Percentiles rank a stretch among this genome's conserved stretches.
These are phyloP conservation scores for Hoplodrina ambigua DNA, from an alignment of 2,888 invertebrate genomes.

Conservation along the genomic window DNA sequence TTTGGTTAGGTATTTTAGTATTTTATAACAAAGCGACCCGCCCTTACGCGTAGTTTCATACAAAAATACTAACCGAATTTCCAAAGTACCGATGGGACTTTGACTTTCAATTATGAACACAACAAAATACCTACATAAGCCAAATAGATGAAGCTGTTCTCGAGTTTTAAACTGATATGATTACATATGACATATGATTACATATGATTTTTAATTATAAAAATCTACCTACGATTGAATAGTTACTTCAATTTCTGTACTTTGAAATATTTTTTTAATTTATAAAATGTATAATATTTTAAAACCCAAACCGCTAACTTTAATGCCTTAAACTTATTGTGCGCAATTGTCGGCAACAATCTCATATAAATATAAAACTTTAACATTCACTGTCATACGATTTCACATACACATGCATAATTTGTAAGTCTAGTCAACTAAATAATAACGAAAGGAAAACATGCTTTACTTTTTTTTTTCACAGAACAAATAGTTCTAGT, in stretches of 20 bases:
- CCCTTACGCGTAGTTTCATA: too few species aligned
- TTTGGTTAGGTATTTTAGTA: too few species aligned
- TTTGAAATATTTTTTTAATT: neutral
- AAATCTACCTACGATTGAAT: neutral
- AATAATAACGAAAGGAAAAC: constrained; percentile 43
- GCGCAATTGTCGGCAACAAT: constrained; percentile 57
- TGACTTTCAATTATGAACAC: too few species aligned
- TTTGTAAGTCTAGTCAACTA: constrained; percentile 21
- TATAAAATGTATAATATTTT: neutral
- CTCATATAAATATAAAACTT: constrained; percentile 59
- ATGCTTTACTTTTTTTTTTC: constrained; percentile 20
- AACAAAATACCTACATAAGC: too few species aligned
- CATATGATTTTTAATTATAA: too few species aligned
- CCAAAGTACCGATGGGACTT: too few species aligned
- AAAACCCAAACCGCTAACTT: constrained; percentile 36
- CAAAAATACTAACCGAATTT: too few species aligned
- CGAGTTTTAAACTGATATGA: too few species aligned
- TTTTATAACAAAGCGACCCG: too few species aligned
- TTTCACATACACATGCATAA: constrained; percentile 36
- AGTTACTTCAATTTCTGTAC: neutral
- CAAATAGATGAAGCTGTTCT: too few species aligned
- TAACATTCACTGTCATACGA: constrained; percentile 40
- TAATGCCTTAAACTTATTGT: constrained; percentile 56
- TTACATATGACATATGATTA: too few species aligned
- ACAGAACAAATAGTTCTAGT: constrained; percentile 9